phyloP scores from a whole-genome alignment of 2,797 vertebrate species.

The Prionace glauca region DNA sequence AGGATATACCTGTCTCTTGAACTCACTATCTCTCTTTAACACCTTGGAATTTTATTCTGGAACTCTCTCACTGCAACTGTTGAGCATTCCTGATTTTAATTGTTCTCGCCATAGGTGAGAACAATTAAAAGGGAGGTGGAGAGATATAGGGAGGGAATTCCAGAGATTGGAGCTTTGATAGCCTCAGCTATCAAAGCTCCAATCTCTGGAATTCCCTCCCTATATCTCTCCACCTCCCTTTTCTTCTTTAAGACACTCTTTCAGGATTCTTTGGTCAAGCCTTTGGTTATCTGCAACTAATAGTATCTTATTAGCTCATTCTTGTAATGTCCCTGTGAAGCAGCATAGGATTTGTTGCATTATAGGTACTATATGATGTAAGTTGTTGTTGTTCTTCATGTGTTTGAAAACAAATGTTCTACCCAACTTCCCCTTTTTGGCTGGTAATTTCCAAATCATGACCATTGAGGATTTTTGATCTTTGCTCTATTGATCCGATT shows the following conservation, averaged over 20 bases:
- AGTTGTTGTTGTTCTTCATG: no score
- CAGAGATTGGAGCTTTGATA: no score
- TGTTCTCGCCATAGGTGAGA: not conserved
- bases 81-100: not conserved
- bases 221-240: not conserved
- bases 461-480: not conserved
- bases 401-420: not conserved
- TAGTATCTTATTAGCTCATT: no score
- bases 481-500: not conserved
- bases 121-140: no score
- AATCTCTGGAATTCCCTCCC: not conserved
- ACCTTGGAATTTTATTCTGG: not conserved
- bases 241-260: not conserved
- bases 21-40: not conserved
- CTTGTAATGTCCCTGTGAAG: no score
- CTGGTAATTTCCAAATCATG: not conserved
- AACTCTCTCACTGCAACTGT: not conserved
- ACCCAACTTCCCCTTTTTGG: not conserved
- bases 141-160: no score
- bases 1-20: not conserved
- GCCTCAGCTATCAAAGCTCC: not conserved
- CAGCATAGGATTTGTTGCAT: no score
- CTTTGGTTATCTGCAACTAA: no score
- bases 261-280: no score
- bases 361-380: no score